Evolutionary conservation across 2,888 invertebrate species (phyloP), one percentile per base, ranked within the genome.

Genomic region (Leptopilina drosophilae): DNA sequence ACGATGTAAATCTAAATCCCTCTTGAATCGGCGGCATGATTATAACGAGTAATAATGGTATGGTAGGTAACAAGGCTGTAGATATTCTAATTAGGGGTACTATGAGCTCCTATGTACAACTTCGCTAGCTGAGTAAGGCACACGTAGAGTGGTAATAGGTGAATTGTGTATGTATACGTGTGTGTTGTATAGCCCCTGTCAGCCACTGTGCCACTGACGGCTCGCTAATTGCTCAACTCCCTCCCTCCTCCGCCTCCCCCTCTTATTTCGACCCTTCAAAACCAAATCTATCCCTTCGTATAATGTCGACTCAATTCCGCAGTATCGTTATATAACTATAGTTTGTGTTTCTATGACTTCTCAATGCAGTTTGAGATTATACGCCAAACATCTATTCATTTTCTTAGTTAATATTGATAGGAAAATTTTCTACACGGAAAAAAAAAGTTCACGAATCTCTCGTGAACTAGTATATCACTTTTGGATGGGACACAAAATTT

Each of bases 191-290:
- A 81, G 82, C 80, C 81, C 79, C 82, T 84, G 84, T 82, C 84
- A 82, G 84, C 84, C 79, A 84, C 82, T 82, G 84, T 84, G 84
- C 84, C 90, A 88, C 90, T 91, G 91, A 91, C 91, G 91, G 91
- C 90, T 91, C 91, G 91, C 91, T 91, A 91, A 91, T 91, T 91
- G 91, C 91, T 90, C 91, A 85, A 86, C 87, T 88, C 86, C 79
- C 79, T 79, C 33, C 81, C 78, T 64, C 11, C 12, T 49, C 12
- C 0, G 2, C 49, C 12, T 49, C 12, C 9, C 49, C 49, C 49
- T 12, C 49, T 49, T 49, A 49, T 49, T 80, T 87, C 87, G 66
- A 80, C 81, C 87, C 84, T 84, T 82, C 84, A 82, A 84, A 82
- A 79, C 79, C 84, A 82, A 82, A 84, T 82, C 80, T 79, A 82